These are phyloP conservation scores for Trachemys scripta DNA, from an alignment of 2,113 vertebrate species.

Conservation along the genomic window DNA sequence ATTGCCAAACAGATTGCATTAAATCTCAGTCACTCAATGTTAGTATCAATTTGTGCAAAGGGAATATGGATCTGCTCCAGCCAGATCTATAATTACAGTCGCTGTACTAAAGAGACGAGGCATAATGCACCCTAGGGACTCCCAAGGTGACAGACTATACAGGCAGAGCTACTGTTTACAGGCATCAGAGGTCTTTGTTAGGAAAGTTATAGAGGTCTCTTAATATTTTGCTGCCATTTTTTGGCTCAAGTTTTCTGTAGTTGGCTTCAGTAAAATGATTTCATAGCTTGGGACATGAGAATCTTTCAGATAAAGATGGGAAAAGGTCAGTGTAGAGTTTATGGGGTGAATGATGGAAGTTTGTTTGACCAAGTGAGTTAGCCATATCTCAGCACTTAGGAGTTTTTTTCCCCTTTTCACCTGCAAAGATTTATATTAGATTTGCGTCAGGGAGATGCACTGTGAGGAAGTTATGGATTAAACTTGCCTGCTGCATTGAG, in stretches of 20 bases:
- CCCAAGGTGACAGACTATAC: background rate
- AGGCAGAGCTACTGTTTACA: slow-evolving; percentile 25
- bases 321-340: background rate
- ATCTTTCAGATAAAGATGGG: background rate
- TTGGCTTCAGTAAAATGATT: background rate
- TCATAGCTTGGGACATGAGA: background rate
- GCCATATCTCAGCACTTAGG: background rate
- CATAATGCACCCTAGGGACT: background rate
- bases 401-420: slow-evolving; percentile 8
- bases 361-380: background rate
- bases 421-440: background rate
- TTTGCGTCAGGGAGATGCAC: slow-evolving; percentile 6
- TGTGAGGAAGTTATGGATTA: background rate
- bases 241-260: background rate
- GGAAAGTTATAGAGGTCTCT: background rate
- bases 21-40: background rate
- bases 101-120: slow-evolving; percentile 2
- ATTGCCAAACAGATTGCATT: slow-evolving; percentile 2
- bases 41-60: slow-evolving; percentile 46
- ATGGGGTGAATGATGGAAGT: background rate
- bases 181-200: background rate
- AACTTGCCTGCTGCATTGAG: background rate
- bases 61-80: slow-evolving; percentile 50
- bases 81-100: slow-evolving; percentile 35
- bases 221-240: background rate